Evolutionary conservation across 30 jellyfish, hydroid and myxozoan species (phyloP), one percentile per base, ranked within the genome.

Genomic region (Aurelia sp.): DNA sequence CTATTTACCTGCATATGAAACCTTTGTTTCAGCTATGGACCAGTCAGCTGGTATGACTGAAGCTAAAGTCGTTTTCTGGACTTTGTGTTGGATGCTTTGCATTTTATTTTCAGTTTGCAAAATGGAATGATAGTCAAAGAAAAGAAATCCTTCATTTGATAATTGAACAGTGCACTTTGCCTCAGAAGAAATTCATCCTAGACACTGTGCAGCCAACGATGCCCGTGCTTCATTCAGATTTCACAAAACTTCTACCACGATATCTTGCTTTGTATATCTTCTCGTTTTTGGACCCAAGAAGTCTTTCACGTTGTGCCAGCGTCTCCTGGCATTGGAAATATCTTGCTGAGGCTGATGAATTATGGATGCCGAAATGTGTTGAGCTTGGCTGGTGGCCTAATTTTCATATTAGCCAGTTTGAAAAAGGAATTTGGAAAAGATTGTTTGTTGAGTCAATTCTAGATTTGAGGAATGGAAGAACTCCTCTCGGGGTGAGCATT

Each of bases 321-420:
- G 77, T 66, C 16, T 66, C 77, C 20, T 66, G 77, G 77, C 41
- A 66, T 66, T 66, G 33, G 21, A 66, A 30, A 30, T 20, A 20
- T 13, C 51, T 66, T n/a, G 22, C 77, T 21, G 77, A 66, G 41
- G 44, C 77, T 66, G 77, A 66, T 20, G 77, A 66, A 30, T 66
- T 30, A 11, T 66, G 77, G 77, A 66, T 66, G 77, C 77, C 77
- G 59, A 66, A 66, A 30, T 66, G 77, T 66, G 50, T 66, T 12
- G 41, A 66, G 16, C 77, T 66, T 21, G 77, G 77, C 4, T 66
- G 77, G 77, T 66, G 77, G 77, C 77, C 77, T 7, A 66, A 47
- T 30, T 66, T 66, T 47, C 33, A 66, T 20, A 33, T 66, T 17
- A 66, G 77, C 51, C 77, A 37, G 41, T 20, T 66, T 37, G 77